Conservation (phyloP, 1,140 invertebrate species). For the Sweltsa coloradensis region DNA sequence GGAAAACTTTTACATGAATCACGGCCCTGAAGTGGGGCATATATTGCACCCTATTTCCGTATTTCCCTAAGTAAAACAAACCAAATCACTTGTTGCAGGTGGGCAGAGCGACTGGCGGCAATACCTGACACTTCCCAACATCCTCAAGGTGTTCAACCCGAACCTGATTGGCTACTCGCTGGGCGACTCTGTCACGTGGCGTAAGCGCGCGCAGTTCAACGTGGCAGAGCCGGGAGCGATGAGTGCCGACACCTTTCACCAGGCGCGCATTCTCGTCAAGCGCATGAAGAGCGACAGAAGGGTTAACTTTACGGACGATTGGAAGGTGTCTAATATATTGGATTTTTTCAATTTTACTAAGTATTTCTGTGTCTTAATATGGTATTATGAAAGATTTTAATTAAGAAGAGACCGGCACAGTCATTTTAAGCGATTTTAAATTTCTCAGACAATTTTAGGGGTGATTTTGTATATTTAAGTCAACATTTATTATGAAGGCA, state of each 20-base stretch:
- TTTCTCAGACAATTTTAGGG: too few species aligned
- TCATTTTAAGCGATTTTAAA: too few species aligned
- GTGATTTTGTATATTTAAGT: too few species aligned
- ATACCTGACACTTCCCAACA: conserved; percentile 42
- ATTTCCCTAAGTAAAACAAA: too few species aligned
- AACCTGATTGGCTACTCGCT: conserved; percentile 44
- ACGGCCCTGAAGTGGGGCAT: too few species aligned
- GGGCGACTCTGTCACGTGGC: conserved; percentile 28
- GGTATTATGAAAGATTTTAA: neutral
- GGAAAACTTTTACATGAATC: too few species aligned
- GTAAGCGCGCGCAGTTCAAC: conserved; percentile 37
- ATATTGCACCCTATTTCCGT: too few species aligned
- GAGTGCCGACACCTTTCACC: conserved; percentile 44
- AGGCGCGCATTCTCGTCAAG: conserved; percentile 44
- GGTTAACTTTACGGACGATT: conserved; percentile 44
- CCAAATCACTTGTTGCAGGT: too few species aligned
- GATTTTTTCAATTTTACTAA: neutral
- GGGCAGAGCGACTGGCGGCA: conserved; percentile 44
- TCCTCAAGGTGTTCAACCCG: conserved; percentile 49
- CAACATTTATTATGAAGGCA: too few species aligned
- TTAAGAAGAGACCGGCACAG: too few species aligned
- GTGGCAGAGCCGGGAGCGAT: conserved; percentile 46
- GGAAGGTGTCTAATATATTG: conserved; percentile 42
- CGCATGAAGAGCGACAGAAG: conserved; percentile 42
- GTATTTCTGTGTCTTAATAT: neutral